A percentile compares a stretch with the other conserved stretches of the same genome.
Conservation (phyloP, 1,140 invertebrate species). For the Aphaenogaster ashmeadi region DNA sequence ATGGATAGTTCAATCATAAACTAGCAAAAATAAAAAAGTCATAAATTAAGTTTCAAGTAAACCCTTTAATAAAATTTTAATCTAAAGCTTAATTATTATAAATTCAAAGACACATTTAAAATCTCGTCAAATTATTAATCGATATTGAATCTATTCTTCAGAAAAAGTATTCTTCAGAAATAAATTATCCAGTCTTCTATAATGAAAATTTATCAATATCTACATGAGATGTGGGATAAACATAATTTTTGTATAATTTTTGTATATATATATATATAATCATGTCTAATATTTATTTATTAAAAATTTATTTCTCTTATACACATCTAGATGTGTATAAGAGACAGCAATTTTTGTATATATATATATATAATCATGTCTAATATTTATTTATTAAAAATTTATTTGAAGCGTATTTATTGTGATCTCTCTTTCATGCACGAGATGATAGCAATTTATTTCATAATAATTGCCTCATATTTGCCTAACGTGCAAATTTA, state of each 20-base stretch:
- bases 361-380: background rate
- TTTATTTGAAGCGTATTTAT: slow-evolving; percentile 17
- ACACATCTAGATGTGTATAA: too few relatives aligned
- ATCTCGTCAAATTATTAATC: background rate
- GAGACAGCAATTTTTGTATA: too few relatives aligned
- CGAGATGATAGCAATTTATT: slow-evolving; percentile 32
- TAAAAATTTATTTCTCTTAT: slow-evolving; percentile 7
- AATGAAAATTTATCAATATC: background rate
- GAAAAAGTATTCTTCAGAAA: background rate
- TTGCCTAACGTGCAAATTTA: slow-evolving; percentile 49
- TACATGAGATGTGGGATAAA: background rate
- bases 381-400: background rate
- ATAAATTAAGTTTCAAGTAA: background rate
- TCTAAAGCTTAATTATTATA: background rate
- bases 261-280: background rate
- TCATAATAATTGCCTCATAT: slow-evolving; percentile 49
- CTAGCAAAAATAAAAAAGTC: background rate
- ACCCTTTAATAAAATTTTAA: background rate
- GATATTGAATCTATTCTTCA: background rate
- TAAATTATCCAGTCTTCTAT: background rate
- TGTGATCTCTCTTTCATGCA: background rate
- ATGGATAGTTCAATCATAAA: background rate
- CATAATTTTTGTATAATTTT: background rate
- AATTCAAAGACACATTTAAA: background rate
- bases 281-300: background rate